Conservation (phyloP, 2,888 invertebrate species). For the Ischnus inquisitorius region DNA sequence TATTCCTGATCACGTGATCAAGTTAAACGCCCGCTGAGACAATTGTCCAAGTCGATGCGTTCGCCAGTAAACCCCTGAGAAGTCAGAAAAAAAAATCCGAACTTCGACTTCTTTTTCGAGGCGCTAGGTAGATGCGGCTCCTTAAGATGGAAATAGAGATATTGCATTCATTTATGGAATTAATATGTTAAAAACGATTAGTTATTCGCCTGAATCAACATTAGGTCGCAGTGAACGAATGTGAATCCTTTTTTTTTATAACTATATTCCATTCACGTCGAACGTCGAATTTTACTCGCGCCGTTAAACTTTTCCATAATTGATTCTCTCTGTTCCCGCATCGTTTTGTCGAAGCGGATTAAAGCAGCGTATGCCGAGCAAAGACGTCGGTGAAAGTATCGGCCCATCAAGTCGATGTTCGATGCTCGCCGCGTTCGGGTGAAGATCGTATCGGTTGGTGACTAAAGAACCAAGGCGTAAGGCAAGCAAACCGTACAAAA, state of each 20-base stretch:
- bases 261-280: not conserved
- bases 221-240: no score
- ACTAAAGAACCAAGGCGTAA: constrained; percentile 64
- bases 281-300: not conserved
- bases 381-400: constrained; percentile 18
- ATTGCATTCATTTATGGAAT: not conserved
- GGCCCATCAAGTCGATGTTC: constrained; percentile 22
- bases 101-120: no score
- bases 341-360: not conserved
- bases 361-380: not conserved
- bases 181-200: not conserved
- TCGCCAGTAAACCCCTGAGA: no score
- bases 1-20: no score
- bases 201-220: not conserved
- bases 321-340: not conserved
- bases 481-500: not conserved
- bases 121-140: no score
- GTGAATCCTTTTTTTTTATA: no score
- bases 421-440: constrained; percentile 31
- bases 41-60: no score
- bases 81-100: no score
- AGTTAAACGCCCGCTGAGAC: no score
- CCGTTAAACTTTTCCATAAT: not conserved
- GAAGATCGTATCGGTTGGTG: constrained; percentile 65
- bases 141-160: not conserved